These are phyloP conservation scores for Trichopoda pennipes DNA, from an alignment of 2,888 invertebrate genomes.

Conservation along the genomic window DNA sequence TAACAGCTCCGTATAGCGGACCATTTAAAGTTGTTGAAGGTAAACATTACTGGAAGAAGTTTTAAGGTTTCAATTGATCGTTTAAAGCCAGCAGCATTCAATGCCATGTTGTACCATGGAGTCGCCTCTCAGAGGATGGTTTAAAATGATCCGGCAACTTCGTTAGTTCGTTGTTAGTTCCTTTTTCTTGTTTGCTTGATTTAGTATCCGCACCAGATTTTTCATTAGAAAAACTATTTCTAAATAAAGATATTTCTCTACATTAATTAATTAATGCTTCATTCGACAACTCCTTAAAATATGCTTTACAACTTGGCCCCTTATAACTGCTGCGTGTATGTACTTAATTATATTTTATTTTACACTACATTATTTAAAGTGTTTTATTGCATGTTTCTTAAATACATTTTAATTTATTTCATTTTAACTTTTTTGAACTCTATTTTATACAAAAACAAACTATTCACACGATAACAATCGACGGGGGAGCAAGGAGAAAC, in stretches of 20 bases:
- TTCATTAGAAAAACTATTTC: no score
- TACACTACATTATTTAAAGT: constrained; percentile 50
- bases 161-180: no score
- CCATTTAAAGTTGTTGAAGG: constrained; percentile 8
- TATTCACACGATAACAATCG: constrained; percentile 52
- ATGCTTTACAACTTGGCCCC: constrained; percentile 10
- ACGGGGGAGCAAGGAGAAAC: constrained; percentile 5
- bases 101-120: no score
- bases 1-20: neutral
- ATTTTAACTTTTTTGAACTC: constrained; percentile 13
- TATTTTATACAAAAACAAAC: constrained; percentile 54
- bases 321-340: neutral
- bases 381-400: constrained; percentile 53
- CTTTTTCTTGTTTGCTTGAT: no score
- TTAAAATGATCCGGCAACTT: no score
- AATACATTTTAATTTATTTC: constrained; percentile 34
- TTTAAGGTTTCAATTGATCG: no score
- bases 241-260: no score
- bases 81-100: no score
- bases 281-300: constrained; percentile 32
- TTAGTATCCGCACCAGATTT: no score
- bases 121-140: no score
- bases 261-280: no score
- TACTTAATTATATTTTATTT: constrained; percentile 44
- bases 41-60: no score